phyloP scores from a whole-genome alignment of 2,797 vertebrate genomes.

The Myotis findleyi region DNA sequence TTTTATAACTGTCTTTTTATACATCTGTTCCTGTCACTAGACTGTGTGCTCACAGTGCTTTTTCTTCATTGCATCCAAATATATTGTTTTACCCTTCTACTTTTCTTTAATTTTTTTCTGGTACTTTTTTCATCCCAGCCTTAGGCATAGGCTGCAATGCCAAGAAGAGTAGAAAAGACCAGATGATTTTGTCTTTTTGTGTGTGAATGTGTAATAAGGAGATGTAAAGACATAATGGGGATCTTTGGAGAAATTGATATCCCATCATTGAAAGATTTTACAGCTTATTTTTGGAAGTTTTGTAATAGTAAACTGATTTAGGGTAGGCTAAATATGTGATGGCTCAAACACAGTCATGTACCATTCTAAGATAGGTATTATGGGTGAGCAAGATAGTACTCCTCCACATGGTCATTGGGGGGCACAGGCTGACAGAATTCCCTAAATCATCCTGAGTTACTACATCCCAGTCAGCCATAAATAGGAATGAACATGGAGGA shows the following conservation, averaged over 20 bases:
- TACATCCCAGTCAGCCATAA: neutral
- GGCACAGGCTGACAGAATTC: neutral
- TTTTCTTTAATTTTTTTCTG: conserved; percentile 1
- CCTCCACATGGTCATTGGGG: neutral
- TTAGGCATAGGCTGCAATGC: neutral
- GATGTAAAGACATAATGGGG: neutral
- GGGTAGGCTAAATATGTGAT: neutral
- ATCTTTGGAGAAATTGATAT: conserved; percentile 25
- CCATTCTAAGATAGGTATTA: conserved; percentile 13
- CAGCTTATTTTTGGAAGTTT: neutral
- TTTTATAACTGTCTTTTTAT: neutral
- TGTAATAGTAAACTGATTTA: conserved; percentile 22
- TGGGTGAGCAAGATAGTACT: neutral
- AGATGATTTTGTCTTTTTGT: conserved; percentile 22
- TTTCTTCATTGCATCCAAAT: neutral
- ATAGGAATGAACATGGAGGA: neutral
- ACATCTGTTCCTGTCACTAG: neutral
- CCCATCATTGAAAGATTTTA: conserved; percentile 10
- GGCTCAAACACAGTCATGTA: neutral
- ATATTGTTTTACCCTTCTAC: neutral
- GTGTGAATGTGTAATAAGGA: neutral
- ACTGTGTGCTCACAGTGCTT: neutral
- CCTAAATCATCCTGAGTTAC: neutral
- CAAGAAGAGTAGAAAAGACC: conserved; percentile 13
- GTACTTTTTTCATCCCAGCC: neutral